These are phyloP conservation scores for Pristionchus mayeri DNA, from an alignment of 2,888 invertebrate species.

Conservation along the genomic window DNA sequence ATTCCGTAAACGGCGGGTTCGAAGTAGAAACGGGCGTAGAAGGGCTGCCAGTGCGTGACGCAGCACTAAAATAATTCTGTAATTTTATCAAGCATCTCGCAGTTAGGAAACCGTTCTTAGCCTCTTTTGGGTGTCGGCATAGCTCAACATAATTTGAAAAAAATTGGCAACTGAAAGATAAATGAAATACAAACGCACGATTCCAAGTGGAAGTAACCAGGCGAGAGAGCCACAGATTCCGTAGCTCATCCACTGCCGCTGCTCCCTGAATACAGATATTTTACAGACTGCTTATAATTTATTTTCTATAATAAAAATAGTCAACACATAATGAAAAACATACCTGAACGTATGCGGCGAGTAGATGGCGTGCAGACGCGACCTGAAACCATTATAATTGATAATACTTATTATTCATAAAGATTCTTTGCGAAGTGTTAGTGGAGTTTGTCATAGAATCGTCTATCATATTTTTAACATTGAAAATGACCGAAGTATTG, in stretches of 20 bases:
- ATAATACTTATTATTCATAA: neutral
- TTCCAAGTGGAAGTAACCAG: neutral
- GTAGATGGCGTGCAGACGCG: constrained; percentile 23
- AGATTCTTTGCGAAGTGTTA: too few species aligned
- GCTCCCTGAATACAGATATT: neutral
- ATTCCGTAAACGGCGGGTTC: constrained; percentile 35
- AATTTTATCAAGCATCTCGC: neutral
- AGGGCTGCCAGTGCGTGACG: constrained; percentile 25
- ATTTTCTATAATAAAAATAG: neutral
- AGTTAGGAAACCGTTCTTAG: too few species aligned
- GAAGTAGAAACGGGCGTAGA: constrained; percentile 32
- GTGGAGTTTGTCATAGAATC: too few species aligned
- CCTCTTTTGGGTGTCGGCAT: too few species aligned
- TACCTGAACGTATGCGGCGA: constrained; percentile 8
- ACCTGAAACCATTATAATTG: neutral
- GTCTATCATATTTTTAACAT: neutral
- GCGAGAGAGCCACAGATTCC: neutral
- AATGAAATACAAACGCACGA: neutral
- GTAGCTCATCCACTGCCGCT: constrained; percentile 32
- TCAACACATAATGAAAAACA: neutral
- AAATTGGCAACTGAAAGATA: neutral
- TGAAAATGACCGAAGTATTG: neutral
- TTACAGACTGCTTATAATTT: neutral
- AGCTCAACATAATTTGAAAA: too few species aligned
- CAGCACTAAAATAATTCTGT: neutral